Percentiles rank a stretch among this genome's conserved stretches.
Evolutionary conservation across 2,113 vertebrate species (phyloP).

Genomic region (Clarias gariepinus): DNA sequence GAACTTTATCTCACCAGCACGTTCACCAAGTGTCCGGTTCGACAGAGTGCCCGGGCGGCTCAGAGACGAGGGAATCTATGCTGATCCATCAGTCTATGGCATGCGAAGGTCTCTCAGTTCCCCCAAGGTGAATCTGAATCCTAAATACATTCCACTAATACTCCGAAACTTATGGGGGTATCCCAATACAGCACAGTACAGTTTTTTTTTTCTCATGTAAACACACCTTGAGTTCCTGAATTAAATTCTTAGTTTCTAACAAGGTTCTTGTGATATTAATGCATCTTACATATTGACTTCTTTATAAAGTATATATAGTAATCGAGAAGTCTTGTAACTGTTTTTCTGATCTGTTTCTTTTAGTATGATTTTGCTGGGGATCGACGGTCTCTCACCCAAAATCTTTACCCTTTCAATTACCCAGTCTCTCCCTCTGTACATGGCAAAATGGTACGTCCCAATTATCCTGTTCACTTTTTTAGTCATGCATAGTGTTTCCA

Average conservation of each 20-base stretch:
- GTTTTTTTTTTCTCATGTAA: background rate
- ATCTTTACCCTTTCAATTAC: slow-evolving; percentile 87
- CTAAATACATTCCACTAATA: background rate
- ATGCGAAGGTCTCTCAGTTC: slow-evolving; percentile 89
- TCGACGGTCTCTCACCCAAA: slow-evolving; percentile 82
- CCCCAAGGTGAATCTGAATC: slow-evolving; percentile 79
- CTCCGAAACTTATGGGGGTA: background rate
- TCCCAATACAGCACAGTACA: background rate
- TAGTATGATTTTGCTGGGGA: slow-evolving; percentile 92
- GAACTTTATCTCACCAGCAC: slow-evolving; percentile 82
- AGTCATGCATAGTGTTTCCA: background rate
- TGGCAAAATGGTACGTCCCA: slow-evolving; percentile 87
- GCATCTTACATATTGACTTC: background rate
- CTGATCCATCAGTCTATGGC: slow-evolving; percentile 79
- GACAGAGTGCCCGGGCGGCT: slow-evolving; percentile 73
- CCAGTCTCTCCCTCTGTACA: slow-evolving; percentile 86
- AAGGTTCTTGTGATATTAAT: background rate
- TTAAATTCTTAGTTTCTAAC: background rate
- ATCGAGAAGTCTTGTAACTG: background rate
- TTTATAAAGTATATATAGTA: background rate
- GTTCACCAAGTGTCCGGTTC: slow-evolving; percentile 82
- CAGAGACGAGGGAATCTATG: slow-evolving; percentile 81
- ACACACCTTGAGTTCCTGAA: background rate
- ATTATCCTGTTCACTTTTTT: background rate
- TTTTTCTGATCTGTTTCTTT: slow-evolving; percentile 58